phyloP scores from a whole-genome alignment of 2,797 vertebrate species.

The Merluccius polli region DNA sequence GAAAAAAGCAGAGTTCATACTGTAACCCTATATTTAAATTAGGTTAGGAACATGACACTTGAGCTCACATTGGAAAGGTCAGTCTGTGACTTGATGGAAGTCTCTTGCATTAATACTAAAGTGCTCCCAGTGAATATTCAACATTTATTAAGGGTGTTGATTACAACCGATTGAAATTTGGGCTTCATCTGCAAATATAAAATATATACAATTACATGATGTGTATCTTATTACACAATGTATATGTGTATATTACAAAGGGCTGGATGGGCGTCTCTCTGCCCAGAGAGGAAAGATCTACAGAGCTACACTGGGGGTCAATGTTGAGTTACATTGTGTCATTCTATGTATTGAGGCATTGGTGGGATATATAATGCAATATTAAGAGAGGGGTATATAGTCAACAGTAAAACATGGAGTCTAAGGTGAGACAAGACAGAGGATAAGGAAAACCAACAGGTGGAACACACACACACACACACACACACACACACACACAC shows the following conservation, averaged over 20 bases:
- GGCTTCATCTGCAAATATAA: too few species aligned
- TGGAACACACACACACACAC: neutral
- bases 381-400: neutral
- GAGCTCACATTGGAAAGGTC: neutral
- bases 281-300: neutral
- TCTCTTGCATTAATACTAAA: too few species aligned
- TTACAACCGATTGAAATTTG: too few species aligned
- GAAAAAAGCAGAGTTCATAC: neutral
- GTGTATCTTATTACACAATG: too few species aligned
- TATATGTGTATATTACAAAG: too few species aligned
- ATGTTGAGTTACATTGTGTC: neutral
- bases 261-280: too few species aligned
- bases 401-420: neutral
- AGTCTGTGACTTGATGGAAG: too few species aligned
- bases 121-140: too few species aligned
- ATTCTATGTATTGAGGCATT: neutral
- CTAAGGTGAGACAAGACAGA: neutral
- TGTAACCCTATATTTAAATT: slow-evolving; percentile 1
- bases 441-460: neutral
- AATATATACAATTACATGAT: too few species aligned
- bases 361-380: neutral
- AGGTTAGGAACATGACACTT: slow-evolving; percentile 3
- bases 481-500: neutral
- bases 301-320: neutral
- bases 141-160: too few species aligned